Evolutionary conservation across 2,797 vertebrate genomes (phyloP).

Genomic region (Manis crassicaudata): DNA sequence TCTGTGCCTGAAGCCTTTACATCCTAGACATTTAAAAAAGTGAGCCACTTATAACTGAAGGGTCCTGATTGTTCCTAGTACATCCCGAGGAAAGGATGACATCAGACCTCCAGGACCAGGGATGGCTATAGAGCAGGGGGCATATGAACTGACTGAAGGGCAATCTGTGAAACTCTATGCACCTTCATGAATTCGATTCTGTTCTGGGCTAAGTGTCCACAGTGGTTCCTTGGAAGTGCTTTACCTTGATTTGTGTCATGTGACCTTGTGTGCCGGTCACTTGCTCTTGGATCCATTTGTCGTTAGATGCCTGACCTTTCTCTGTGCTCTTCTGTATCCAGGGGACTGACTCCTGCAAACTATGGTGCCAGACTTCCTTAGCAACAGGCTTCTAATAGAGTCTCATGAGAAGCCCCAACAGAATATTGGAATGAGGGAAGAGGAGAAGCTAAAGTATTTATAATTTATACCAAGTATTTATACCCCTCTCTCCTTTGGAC

Average conservation of each 20-base stretch:
- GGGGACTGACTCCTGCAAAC: background rate
- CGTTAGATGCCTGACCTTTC: background rate
- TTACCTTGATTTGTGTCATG: background rate
- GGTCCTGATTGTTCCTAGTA: background rate
- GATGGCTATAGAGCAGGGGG: background rate
- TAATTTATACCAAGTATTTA: background rate
- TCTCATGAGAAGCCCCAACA: background rate
- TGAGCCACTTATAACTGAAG: background rate
- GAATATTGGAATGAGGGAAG: background rate
- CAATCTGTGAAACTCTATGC: background rate
- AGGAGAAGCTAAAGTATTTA: background rate
- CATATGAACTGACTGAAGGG: background rate
- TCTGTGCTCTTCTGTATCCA: background rate
- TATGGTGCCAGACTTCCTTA: background rate
- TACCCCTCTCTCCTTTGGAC: background rate
- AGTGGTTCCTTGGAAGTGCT: background rate
- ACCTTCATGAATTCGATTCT: background rate
- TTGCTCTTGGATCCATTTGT: too few relatives aligned
- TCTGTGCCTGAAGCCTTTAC: background rate
- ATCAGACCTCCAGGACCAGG: background rate
- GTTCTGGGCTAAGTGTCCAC: background rate
- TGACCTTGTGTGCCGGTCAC: background rate
- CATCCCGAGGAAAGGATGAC: background rate
- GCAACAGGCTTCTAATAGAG: background rate
- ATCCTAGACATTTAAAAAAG: background rate